These are phyloP conservation scores for Spilarctia lutea DNA, from an alignment of 2,888 invertebrate genomes.

Conservation along the genomic window DNA sequence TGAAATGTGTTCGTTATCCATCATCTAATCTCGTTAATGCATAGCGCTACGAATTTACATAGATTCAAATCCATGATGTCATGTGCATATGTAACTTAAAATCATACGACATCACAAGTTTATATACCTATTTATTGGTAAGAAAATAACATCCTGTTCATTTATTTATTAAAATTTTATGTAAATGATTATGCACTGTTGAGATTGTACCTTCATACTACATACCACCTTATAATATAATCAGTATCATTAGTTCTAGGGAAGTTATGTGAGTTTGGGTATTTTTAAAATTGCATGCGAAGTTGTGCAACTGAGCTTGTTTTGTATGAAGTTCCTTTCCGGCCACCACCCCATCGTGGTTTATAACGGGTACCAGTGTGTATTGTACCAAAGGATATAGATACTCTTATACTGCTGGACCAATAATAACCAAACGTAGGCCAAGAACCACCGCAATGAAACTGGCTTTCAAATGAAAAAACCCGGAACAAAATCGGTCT, in stretches of 20 bases:
- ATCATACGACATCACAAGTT: neutral
- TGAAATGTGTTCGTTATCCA: neutral
- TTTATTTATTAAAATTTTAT: neutral
- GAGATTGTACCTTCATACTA: neutral
- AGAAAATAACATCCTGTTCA: neutral
- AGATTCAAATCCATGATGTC: neutral
- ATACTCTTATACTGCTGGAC: no score
- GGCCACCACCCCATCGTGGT: no score
- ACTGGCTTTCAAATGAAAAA: no score
- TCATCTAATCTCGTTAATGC: constrained; percentile 4
- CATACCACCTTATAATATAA: neutral
- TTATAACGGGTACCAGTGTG: no score
- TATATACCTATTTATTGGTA: neutral
- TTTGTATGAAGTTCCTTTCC: no score
- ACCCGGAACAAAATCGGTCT: no score
- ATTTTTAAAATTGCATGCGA: neutral
- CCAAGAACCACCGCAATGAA: no score
- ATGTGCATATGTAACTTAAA: neutral
- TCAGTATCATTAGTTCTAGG: neutral
- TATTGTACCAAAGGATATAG: no score
- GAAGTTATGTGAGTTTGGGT: neutral
- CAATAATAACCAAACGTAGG: no score
- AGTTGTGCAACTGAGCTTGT: neutral
- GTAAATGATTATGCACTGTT: neutral
- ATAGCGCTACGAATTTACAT: neutral